phyloP scores from a whole-genome alignment of 2,888 invertebrate genomes.

The Lysandra coridon region DNA sequence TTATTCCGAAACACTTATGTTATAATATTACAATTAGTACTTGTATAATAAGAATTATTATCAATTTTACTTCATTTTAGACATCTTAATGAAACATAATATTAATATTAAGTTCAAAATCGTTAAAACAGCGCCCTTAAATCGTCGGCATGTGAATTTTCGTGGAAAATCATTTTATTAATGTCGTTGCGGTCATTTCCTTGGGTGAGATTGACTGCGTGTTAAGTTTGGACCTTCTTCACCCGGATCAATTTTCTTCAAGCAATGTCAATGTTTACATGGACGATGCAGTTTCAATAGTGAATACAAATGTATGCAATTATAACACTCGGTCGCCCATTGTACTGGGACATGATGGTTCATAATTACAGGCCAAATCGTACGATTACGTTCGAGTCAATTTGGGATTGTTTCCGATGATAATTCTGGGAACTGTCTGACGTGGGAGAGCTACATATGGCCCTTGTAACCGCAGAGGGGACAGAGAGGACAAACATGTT shows the following conservation, averaged over 20 bases:
- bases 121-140: background rate
- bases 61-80: no score
- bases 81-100: no score
- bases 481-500: background rate
- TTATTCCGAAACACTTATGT: background rate
- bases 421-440: constrained; percentile 72
- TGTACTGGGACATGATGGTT: constrained; percentile 33
- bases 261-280: constrained; percentile 16
- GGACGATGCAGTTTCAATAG: constrained; percentile 7
- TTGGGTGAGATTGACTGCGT: background rate
- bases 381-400: constrained; percentile 55
- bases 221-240: background rate
- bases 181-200: no score
- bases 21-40: background rate
- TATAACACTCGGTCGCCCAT: constrained; percentile 32
- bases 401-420: constrained; percentile 71
- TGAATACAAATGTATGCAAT: constrained; percentile 30
- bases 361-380: constrained; percentile 40
- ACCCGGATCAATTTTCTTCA: background rate
- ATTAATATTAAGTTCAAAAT: no score
- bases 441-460: constrained; percentile 59
- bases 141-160: background rate
- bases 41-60: no score
- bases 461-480: constrained; percentile 24
- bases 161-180: no score